These are phyloP conservation scores for Oeneis ivallda DNA, from an alignment of 2,888 invertebrate species.

Conservation along the genomic window DNA sequence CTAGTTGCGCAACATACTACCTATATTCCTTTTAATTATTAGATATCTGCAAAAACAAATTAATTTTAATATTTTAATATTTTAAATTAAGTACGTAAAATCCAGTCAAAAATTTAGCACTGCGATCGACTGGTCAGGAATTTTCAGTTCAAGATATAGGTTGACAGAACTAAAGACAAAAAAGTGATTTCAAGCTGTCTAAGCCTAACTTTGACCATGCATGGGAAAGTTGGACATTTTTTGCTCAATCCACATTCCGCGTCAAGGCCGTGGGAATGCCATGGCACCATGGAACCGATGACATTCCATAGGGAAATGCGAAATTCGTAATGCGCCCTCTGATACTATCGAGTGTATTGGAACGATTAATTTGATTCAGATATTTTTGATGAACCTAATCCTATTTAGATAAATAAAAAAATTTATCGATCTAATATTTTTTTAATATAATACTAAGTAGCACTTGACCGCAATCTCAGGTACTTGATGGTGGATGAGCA, in stretches of 20 bases:
- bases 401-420: constrained; percentile 20
- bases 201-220: constrained; percentile 57
- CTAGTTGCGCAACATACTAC: background rate
- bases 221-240: constrained; percentile 77
- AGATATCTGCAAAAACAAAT: background rate
- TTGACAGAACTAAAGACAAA: constrained; percentile 26
- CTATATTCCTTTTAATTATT: background rate
- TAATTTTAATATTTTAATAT: background rate
- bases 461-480: no score
- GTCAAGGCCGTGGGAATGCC: constrained; percentile 74
- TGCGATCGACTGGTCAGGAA: constrained; percentile 8
- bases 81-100: background rate
- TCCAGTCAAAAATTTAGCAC: background rate
- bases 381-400: constrained; percentile 46
- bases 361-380: constrained; percentile 69
- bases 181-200: constrained; percentile 38
- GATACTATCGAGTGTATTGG: constrained; percentile 74
- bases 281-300: constrained; percentile 51
- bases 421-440: no score
- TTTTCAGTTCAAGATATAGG: background rate
- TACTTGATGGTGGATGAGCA: no score
- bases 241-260: constrained; percentile 57
- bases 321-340: constrained; percentile 60
- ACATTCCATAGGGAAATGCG: constrained; percentile 76
- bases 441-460: no score